Base-by-base conservation (phyloP, 2,888 invertebrate genomes). In the Siphlonurus alternatus region DNA sequence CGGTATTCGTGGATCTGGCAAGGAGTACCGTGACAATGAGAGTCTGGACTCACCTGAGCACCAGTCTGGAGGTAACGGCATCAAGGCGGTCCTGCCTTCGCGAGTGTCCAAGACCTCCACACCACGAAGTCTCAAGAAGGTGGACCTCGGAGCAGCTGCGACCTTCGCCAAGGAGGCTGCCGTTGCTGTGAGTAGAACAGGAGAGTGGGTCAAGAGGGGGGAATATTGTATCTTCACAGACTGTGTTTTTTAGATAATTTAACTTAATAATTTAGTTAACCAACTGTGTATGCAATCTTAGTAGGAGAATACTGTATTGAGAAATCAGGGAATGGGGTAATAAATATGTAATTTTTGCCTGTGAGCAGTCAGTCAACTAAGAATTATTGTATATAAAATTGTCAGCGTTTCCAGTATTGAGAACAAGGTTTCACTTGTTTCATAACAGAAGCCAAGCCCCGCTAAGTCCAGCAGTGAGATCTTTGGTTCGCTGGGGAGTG, bases 111-210 rank as follows among this genome's bases (percentile, higher is more conserved):
- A 77, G 70, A 67, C 71, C 20, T 67, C 71, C 2, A 77, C 80
- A 68, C 56, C 80, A 68, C 56, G 56, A 7, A 56, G 19, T 19
- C 72, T 80, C 2, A 83, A 82, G 70, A 81, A 81, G 70, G 80
- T 84, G 25, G 83, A 83, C 70, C 73, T 84, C 61, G 85, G 84
- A 63, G 87, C 88, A 53, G 87, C 88, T 2, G 84, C 85, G 1
- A 81, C 80, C 71, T 88, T 83, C 72, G 86, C 84, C n/a, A 80
- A 81, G 71, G 77, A 73, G 61, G 66, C 72, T 20, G 71, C 70
- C 73, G 67, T 74, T 72, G 66, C 73, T 5, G 38, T 38, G 15
- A 38, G 38, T 38, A n/a, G n/a, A n/a, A n/a, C n/a, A n/a, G n/a
- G n/a, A n/a, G n/a, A n/a, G n/a, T n/a, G n/a, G n/a, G n/a, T n/a